A percentile compares a stretch with the other conserved stretches of the same genome.
phyloP scores from a whole-genome alignment of 2,113 vertebrate species.

The Hemiscyllium ocellatum region DNA sequence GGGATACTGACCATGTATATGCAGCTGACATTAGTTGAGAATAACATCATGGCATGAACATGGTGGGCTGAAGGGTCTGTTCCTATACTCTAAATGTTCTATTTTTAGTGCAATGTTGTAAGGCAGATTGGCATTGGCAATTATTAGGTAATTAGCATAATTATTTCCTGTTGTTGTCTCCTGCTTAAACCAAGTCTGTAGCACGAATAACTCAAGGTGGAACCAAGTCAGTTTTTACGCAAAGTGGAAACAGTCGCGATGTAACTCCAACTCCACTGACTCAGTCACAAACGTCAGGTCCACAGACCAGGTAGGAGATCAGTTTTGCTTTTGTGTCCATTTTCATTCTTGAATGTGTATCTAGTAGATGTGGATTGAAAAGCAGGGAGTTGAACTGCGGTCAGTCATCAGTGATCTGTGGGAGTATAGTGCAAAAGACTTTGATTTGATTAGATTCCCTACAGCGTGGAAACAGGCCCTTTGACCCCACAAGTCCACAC shows the following conservation, averaged over 20 bases:
- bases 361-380: no score
- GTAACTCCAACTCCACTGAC: conserved; percentile 86
- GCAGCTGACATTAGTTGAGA: no score
- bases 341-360: not conserved
- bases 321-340: not conserved
- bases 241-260: conserved; percentile 92
- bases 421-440: not conserved
- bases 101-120: not conserved
- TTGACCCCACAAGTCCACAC: no score
- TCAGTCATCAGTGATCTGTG: not conserved
- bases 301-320: conserved; percentile 81
- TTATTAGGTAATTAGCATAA: not conserved
- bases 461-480: no score
- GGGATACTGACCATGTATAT: no score
- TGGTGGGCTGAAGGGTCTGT: no score
- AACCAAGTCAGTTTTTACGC: conserved; percentile 91
- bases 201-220: conserved; percentile 85
- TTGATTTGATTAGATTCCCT: no score
- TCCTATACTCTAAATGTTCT: no score
- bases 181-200: conserved; percentile 61
- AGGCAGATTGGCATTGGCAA: not conserved
- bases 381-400: no score
- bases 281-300: conserved; percentile 87
- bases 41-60: no score
- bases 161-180: not conserved